Evolutionary conservation across 2,797 vertebrate species (phyloP), one percentile per base, ranked within the genome.

Genomic region (Adelosebastes latens): DNA sequence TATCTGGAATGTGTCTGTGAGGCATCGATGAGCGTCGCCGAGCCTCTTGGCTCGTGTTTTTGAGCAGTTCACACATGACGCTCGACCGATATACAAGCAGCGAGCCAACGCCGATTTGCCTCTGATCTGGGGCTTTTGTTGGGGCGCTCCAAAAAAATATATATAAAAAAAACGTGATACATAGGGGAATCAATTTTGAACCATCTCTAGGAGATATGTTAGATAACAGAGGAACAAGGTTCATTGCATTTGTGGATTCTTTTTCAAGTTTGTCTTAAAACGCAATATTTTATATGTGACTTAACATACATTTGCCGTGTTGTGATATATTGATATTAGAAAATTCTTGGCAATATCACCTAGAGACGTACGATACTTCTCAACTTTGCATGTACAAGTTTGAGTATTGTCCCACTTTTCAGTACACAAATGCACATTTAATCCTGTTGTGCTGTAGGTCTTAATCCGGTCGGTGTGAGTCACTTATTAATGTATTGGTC

Each of bases 401-500:
- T 16, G 24, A 69, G 18, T 24, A 7, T 42, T 52, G 24, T 71
- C 8, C 16, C 7, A 22, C 49, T 46, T 9, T 46, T 27, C 4
- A 56, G 13, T 3, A 20, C 49, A 32, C 46, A 67, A 22, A 39
- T 27, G 20, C 22, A 59, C 36, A 29, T 34, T 53, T 18, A 9
- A 22, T 52, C 25, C 58, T 25, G 31, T 52, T 5, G 20, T 24
- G 72, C 55, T 27, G 53, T 39, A 34, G 42, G 52, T 76, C 46
- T 66, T 9, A 80, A 60, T 72, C 13, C 18, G 18, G 46, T 52
- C 1, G 5, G 6, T 63, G 52, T 58, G 11, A 69, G 14, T 27
- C 13, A 72, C 5, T 80, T 79, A 55, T 73, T 29, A 24, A n/a
- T 16, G 36, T 63, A 20, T 82, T 79, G 79, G 55, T 81, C 63